phyloP scores from a whole-genome alignment of 2,113 vertebrate genomes.

The Ascaphus truei region DNA sequence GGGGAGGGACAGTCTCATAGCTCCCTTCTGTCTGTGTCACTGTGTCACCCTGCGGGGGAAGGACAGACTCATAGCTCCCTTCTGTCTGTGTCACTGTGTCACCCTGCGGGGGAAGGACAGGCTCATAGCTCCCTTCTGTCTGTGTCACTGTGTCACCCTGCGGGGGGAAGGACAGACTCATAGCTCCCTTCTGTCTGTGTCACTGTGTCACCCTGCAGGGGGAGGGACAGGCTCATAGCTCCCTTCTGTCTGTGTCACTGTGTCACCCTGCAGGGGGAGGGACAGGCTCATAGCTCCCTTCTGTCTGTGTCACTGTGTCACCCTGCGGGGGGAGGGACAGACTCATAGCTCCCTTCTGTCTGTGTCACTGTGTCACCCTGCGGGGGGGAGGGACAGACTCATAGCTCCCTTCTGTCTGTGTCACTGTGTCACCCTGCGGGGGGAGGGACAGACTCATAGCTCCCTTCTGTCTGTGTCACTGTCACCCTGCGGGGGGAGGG shows the following conservation, averaged over 20 bases:
- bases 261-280: not conserved
- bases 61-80: not conserved
- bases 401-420: not conserved
- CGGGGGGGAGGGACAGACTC: too few species aligned
- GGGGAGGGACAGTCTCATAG: not conserved
- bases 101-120: not conserved
- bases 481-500: too few species aligned
- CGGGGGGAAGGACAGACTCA: not conserved
- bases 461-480: not conserved
- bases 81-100: not conserved
- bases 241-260: not conserved
- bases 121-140: not conserved
- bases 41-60: not conserved
- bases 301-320: not conserved
- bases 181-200: not conserved
- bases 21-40: not conserved
- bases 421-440: not conserved
- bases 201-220: not conserved
- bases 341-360: not conserved
- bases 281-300: not conserved
- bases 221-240: not conserved
- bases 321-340: not conserved
- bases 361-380: not conserved
- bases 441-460: conserved; percentile 4
- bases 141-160: not conserved